A percentile compares a stretch with the other conserved stretches of the same genome.
Conservation (phyloP, 2,113 vertebrate species). For the Fulmarus glacialis region DNA sequence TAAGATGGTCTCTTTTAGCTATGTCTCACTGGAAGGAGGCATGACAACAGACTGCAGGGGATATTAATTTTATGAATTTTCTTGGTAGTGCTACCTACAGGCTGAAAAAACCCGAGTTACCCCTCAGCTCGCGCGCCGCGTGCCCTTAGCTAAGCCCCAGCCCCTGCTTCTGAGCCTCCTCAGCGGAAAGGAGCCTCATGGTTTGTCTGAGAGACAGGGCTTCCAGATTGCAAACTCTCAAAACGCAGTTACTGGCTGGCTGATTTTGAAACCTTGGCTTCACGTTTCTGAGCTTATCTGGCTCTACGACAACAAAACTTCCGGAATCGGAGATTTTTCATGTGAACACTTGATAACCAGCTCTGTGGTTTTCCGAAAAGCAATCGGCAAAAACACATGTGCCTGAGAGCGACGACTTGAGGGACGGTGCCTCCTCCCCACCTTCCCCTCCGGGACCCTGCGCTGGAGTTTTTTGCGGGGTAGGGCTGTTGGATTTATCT, state of each 20-base stretch:
- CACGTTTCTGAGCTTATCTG: neutral
- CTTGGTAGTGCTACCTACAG: neutral
- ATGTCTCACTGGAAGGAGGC: neutral
- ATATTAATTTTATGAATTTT: neutral
- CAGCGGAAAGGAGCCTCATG: neutral
- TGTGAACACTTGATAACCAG: accelerated
- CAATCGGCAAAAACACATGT: accelerated
- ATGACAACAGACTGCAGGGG: neutral
- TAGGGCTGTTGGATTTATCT: neutral
- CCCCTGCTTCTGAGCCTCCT: neutral
- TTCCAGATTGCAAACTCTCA: neutral
- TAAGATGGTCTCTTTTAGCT: neutral
- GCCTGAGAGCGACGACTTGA: neutral
- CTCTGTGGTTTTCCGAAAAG: neutral
- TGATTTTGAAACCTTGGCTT: neutral
- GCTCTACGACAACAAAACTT: neutral
- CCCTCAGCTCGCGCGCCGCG: accelerated
- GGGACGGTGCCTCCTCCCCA: neutral
- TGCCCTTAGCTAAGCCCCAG: neutral
- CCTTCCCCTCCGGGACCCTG: neutral
- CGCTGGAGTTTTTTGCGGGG: neutral
- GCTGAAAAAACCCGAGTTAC: neutral
- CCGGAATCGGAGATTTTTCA: neutral
- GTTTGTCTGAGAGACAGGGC: neutral
- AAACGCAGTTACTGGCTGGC: neutral